Percentiles rank a stretch among this genome's conserved stretches.
phyloP scores from a whole-genome alignment of 2,888 invertebrate genomes.

The Sarcophaga variegata region DNA sequence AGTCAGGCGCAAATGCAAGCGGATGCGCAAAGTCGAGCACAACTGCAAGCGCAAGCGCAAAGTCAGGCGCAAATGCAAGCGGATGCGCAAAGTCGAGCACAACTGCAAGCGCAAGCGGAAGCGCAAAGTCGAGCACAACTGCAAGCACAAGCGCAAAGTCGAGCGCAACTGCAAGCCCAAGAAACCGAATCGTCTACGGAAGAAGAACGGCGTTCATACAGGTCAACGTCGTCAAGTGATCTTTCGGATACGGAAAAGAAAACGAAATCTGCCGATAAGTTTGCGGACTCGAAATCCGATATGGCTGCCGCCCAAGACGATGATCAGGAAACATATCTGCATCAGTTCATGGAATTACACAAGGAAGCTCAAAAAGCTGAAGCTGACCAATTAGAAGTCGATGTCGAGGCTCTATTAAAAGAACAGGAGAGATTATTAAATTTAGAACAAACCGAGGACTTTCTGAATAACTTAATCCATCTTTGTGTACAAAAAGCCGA shows the following conservation, averaged over 20 bases:
- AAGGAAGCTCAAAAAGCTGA: background rate
- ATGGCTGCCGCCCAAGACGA: background rate
- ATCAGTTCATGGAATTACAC: background rate
- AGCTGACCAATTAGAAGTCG: background rate
- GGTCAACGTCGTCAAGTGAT: too few relatives aligned
- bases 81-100: background rate
- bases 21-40: too few relatives aligned
- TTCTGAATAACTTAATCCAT: slow-evolving; percentile 71
- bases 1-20: background rate
- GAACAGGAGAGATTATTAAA: background rate
- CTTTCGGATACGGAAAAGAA: background rate
- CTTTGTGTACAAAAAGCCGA: slow-evolving; percentile 69
- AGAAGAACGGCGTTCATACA: too few relatives aligned
- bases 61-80: too few relatives aligned
- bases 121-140: too few relatives aligned
- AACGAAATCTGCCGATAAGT: background rate
- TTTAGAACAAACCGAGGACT: slow-evolving; percentile 19
- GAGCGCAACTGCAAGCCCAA: too few relatives aligned
- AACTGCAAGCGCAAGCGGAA: too few relatives aligned
- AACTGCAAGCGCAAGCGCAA: background rate
- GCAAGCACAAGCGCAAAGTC: background rate
- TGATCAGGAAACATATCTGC: background rate
- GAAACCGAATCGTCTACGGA: too few relatives aligned
- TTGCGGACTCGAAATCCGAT: background rate
- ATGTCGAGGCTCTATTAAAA: background rate